Conservation (phyloP, 2,797 vertebrate species). For the Tachyglossus aculeatus region DNA sequence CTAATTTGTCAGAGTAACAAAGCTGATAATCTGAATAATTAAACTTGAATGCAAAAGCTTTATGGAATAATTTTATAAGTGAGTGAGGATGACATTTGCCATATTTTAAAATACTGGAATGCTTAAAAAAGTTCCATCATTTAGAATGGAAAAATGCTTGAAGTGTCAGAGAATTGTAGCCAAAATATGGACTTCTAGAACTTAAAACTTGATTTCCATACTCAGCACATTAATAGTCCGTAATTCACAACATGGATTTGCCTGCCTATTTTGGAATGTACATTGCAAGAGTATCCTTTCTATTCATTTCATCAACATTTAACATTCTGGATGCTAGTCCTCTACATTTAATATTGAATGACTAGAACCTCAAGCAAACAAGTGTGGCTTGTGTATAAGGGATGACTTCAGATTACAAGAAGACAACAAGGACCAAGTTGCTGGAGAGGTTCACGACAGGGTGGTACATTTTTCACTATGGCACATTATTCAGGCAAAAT, state of each 20-base stretch:
- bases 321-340: slow-evolving; percentile 18
- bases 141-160: too few species aligned
- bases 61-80: too few species aligned
- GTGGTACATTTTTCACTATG: too few species aligned
- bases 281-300: slow-evolving; percentile 19
- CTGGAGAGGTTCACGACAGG: too few species aligned
- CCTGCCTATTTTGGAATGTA: slow-evolving; percentile 55
- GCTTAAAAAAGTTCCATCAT: too few species aligned
- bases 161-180: too few species aligned
- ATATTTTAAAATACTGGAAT: too few species aligned
- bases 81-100: too few species aligned
- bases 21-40: slow-evolving; percentile 7
- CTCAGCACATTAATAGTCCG: slow-evolving; percentile 40
- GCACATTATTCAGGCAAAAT: too few species aligned
- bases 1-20: too few species aligned
- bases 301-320: slow-evolving; percentile 19
- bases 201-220: slow-evolving; percentile 55
- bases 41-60: too few species aligned
- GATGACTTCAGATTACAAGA: neutral
- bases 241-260: slow-evolving; percentile 34
- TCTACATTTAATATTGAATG: neutral
- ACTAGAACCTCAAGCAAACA: slow-evolving; percentile 18
- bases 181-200: too few species aligned
- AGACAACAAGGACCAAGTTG: neutral
- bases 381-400: neutral